Base-by-base conservation (phyloP, 2,888 invertebrate species). In the Cryptus armator region DNA sequence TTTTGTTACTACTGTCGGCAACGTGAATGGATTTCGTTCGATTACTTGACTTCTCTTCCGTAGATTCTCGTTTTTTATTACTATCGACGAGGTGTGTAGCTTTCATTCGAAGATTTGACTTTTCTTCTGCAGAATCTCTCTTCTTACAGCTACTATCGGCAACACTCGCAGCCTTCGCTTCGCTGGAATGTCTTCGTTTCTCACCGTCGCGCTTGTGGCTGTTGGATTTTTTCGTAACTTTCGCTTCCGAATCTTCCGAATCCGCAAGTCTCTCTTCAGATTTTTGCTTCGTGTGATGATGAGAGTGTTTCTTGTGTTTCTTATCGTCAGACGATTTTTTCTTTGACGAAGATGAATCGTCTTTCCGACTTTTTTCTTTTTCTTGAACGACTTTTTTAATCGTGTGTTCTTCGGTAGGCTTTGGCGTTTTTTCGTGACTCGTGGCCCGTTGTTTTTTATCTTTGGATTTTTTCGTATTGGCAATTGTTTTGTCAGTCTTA, bases 221-320 rank as follows among this genome's bases (percentile, higher is more conserved):
- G 19, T 67, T 76, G 6, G 29, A 48, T 46, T 62, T 76, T 5
- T 53, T 37, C n/a, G 48, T 14, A 43, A 59, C 16, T 3, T 77
- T 77, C n/a, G 32, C 29, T 32, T 9, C 32, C 43, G n/a, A 4
- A 14, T 72, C 53, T 5, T 80, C 75, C 1, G 14, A 12, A 4
- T 67, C 56, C 16, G 16, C n/a, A 5, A 6, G 0, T 62, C 67
- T 46, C 12, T 75, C 70, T 3, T 9, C 3, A 2, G 46, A 46
- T 68, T 68, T 74, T 3, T 53, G 62, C 43, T 79, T 75, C 6
- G 37, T 7, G 48, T 32, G 43, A 76, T 14, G 46, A 29, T 24
- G 48, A 37, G 75, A 75, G 19, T 4, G 29, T 48, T 70, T 75
- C 6, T 51, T 16, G 1, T 71, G 29, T 32, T 3, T 7, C 29